Conservation (phyloP, 2,797 vertebrate genomes). For the Centroberyx gerrardi region DNA sequence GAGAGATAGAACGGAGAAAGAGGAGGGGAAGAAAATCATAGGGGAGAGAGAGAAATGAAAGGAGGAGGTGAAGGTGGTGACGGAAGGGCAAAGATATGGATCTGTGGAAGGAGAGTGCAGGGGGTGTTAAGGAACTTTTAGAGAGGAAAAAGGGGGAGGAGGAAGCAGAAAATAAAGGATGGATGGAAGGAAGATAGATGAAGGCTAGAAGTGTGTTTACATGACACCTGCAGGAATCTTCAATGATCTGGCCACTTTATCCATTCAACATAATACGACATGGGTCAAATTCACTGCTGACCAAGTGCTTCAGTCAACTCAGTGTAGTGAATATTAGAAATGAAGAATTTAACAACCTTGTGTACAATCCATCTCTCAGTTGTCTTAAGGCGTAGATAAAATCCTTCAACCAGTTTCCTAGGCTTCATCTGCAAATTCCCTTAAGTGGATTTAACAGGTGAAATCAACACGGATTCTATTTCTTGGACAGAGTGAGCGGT, state of each 20-base stretch:
- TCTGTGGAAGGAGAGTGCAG: background rate
- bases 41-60: slow-evolving; percentile 2
- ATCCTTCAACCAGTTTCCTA: too few species aligned
- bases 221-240: background rate
- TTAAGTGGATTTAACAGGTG: too few species aligned
- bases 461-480: background rate
- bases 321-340: too few species aligned
- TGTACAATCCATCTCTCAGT: too few species aligned
- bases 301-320: too few species aligned
- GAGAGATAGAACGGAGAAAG: background rate
- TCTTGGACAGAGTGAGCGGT: background rate
- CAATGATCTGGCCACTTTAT: too few species aligned
- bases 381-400: too few species aligned
- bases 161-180: background rate
- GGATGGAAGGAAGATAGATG: background rate
- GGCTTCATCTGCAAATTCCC: too few species aligned
- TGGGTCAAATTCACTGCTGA: too few species aligned
- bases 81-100: slow-evolving; percentile 10
- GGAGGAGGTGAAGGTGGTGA: background rate
- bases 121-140: background rate
- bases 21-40: background rate
- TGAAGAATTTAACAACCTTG: too few species aligned
- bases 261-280: too few species aligned
- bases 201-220: background rate
- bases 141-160: background rate